Evolutionary conservation across 1,140 invertebrate species (phyloP).

Genomic region (Latrodectus geometricus): DNA sequence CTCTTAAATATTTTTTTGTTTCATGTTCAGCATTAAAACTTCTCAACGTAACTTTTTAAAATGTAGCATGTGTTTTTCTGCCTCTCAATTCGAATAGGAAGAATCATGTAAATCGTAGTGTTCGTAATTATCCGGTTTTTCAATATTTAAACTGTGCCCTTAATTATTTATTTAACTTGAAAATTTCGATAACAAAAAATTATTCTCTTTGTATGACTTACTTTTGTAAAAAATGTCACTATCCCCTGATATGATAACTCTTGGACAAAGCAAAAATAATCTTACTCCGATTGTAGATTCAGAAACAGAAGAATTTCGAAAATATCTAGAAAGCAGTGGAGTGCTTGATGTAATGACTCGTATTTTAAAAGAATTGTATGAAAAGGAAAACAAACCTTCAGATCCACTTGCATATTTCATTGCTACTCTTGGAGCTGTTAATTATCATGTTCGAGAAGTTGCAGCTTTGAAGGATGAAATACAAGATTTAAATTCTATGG

Average conservation of each 20-base stretch:
- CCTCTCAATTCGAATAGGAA: no score
- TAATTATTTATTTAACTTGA: no score
- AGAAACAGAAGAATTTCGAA: conserved; percentile 47
- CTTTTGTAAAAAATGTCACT: conserved; percentile 1
- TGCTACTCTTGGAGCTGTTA: conserved; percentile 13
- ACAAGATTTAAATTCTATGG: neutral
- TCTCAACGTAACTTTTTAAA: no score
- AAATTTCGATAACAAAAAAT: no score
- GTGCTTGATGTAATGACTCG: conserved; percentile 36
- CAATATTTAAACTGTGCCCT: no score
- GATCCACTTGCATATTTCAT: conserved; percentile 31
- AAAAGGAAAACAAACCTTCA: conserved; percentile 38
- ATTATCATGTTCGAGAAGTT: conserved; percentile 33
- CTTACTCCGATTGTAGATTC: conserved; percentile 48
- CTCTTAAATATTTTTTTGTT: no score
- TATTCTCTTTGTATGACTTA: neutral
- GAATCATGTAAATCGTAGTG: no score
- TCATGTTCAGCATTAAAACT: no score
- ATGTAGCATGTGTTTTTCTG: no score
- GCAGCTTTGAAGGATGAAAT: conserved; percentile 24
- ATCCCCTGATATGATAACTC: conserved; percentile 11
- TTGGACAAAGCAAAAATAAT: conserved; percentile 29
- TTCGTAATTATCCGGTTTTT: no score
- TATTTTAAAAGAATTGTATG: conserved; percentile 38
- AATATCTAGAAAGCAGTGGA: conserved; percentile 47